Conservation (phyloP, 2,888 invertebrate genomes). For the Pseudococcus longispinus region DNA sequence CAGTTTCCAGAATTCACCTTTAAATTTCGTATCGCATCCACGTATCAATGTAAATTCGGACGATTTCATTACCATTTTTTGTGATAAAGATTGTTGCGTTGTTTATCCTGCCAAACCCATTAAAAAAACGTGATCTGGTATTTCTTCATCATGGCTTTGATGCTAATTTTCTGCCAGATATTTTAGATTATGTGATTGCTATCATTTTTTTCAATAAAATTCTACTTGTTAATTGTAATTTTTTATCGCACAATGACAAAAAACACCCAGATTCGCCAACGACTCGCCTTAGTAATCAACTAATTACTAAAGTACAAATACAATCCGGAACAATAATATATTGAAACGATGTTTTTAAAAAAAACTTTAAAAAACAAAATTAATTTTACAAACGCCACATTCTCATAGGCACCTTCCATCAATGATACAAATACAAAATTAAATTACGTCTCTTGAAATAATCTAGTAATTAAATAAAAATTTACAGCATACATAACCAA, state of each 20-base stretch:
- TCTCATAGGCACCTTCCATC: neutral
- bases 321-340: neutral
- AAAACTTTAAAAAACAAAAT: neutral
- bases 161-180: neutral
- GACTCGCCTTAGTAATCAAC: neutral
- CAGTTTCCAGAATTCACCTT: neutral
- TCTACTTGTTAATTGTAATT: neutral
- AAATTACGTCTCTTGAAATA: neutral
- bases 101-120: neutral
- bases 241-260: neutral
- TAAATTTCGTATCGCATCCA: neutral
- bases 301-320: no score
- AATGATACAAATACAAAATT: neutral
- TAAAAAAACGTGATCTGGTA: neutral
- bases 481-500: neutral
- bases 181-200: no score
- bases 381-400: neutral
- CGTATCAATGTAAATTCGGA: neutral
- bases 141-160: neutral
- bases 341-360: neutral
- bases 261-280: neutral
- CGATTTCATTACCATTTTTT: neutral
- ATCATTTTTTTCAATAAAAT: neutral
- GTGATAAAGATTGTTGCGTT: neutral
- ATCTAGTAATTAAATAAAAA: neutral